Evolutionary conservation across 2,797 vertebrate genomes (phyloP), one percentile per base, ranked within the genome.

Genomic region (Champsocephalus gunnari): DNA sequence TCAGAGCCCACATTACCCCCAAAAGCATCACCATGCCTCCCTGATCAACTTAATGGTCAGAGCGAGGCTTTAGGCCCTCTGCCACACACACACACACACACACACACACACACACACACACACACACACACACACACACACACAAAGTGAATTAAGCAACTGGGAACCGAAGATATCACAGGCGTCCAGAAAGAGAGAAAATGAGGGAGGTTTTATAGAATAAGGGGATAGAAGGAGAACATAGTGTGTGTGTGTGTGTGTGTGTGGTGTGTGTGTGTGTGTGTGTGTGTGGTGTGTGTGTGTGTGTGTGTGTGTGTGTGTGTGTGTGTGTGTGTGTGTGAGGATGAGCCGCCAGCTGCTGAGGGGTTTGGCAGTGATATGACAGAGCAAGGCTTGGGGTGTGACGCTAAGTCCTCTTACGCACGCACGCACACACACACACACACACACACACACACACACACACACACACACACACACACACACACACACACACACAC

Each of bases 31-130:
- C 79, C 55, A 81, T 66, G 75, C 86, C 84, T 83, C 83, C 81
- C 88, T 87, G 81, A 86, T 87, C 84, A 88, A 88, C 91, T 84
- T 90, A 90, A 93, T 88, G 84, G 72, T 75, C 76, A 83, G 85
- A 80, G 80, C 51, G 75, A 67, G 82, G 68, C 84, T 90, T 77
- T 24, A 62, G 86, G 83, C 77, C 54, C 74, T 73, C 60, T 80
- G 79, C 81, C 84, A 80, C 82, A 34, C 66, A 4, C 49, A 62
- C 66, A 65, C 77, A 86, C 64, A 64, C 75, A 73, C 71, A 63
- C 68, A 58, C 45, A 19, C 73, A 74, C 24, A 45, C 63, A 74
- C 21, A 12, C 4, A 60, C 9, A 79, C 66, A 78, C 54, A 75
- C 77, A 71, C 45, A 38, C 59, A n/a, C 57, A 44, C n/a, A 34